Conservation (phyloP, 2,113 vertebrate genomes). For the Podilymbus podiceps region DNA sequence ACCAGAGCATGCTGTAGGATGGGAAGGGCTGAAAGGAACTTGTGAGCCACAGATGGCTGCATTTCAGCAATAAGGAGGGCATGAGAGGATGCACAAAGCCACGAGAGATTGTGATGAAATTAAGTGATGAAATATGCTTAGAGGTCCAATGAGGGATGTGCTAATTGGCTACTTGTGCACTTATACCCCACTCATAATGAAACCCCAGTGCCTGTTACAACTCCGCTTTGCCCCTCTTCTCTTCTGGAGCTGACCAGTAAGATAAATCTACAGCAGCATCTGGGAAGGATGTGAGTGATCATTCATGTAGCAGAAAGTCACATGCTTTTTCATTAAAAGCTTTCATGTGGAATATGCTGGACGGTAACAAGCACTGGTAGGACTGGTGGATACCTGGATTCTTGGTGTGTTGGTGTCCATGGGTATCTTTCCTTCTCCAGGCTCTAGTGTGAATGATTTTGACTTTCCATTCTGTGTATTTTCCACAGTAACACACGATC, state of each 20-base stretch:
- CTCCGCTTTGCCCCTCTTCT: background rate
- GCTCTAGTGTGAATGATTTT: background rate
- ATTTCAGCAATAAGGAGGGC: background rate
- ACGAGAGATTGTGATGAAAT: background rate
- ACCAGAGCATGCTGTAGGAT: background rate
- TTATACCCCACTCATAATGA: background rate
- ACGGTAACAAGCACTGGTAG: background rate
- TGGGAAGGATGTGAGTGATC: background rate
- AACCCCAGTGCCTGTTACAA: background rate
- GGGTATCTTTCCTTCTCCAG: background rate
- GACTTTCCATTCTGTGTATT: background rate
- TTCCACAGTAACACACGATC: background rate
- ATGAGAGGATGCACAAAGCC: background rate
- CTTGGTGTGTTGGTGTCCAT: background rate
- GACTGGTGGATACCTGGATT: background rate
- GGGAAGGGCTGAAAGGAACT: background rate
- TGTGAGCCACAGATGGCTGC: background rate
- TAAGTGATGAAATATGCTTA: background rate
- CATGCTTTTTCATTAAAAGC: background rate
- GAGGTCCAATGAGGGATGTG: background rate
- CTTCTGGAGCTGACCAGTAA: background rate
- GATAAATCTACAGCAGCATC: accelerated
- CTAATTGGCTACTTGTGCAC: background rate
- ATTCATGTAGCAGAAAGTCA: background rate
- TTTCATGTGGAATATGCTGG: background rate